Percentiles rank a stretch among this genome's conserved stretches.
phyloP scores from a whole-genome alignment of 2,113 vertebrate species.

The Ia io region DNA sequence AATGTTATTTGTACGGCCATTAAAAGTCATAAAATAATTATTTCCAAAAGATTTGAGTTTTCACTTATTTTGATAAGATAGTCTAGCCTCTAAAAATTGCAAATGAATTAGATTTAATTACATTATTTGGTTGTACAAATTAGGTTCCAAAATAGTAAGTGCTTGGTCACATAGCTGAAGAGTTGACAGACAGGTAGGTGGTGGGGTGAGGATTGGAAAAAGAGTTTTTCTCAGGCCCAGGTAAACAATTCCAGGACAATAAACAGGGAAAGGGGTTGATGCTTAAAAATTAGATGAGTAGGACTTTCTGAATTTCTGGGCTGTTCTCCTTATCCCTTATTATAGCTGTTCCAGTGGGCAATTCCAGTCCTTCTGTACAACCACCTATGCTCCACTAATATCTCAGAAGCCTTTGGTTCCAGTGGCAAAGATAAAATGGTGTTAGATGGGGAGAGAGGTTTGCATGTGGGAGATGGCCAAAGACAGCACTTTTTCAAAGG shows the following conservation, averaged over 20 bases:
- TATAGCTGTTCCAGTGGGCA: neutral
- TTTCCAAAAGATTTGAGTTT: slow-evolving; percentile 49
- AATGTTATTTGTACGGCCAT: slow-evolving; percentile 30
- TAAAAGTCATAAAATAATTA: slow-evolving; percentile 50
- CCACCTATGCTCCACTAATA: fast-evolving
- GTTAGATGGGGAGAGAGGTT: neutral
- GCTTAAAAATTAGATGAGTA: neutral
- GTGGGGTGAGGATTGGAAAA: neutral
- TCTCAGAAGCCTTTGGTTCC: neutral
- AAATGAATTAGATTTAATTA: slow-evolving; percentile 13
- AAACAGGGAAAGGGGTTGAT: neutral
- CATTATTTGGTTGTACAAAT: neutral
- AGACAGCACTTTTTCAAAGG: neutral
- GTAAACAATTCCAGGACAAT: neutral
- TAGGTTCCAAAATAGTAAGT: neutral
- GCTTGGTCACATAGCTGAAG: neutral
- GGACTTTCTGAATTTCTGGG: neutral
- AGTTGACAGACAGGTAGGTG: neutral
- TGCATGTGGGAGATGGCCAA: neutral
- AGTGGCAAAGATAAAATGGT: neutral
- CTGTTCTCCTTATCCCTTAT: neutral
- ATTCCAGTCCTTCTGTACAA: neutral
- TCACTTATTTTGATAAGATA: slow-evolving; percentile 57
- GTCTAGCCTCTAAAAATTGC: slow-evolving; percentile 4
- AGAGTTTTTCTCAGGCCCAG: neutral